Evolutionary conservation across 2,888 invertebrate species (phyloP), one percentile per base, ranked within the genome.

Genomic region (Ochlodes sylvanus): DNA sequence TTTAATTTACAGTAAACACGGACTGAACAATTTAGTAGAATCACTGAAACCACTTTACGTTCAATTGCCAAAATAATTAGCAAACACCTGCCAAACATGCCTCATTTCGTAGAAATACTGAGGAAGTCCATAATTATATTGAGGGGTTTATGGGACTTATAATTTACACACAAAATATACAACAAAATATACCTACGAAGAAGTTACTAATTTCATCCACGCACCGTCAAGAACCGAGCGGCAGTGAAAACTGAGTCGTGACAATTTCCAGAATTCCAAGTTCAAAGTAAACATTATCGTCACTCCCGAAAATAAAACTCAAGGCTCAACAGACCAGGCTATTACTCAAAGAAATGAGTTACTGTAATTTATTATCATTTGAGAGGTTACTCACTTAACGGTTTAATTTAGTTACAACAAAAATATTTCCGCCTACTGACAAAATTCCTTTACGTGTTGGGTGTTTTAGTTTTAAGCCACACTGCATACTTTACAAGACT

Each of bases 241-340:
- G 34, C 64, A 12, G 12, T 19, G 17, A 67, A 54, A 60, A 27
- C 38, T 61, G 60, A 2, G 21, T 42, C 52, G 19, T 55, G 60
- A 67, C 60, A 67, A 50, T 38, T 62, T 68, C 68, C 68, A 68
- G 62, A 68, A 50, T 50, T 47, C 62, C 68, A 62, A 56, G 47
- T 58, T 19, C 58, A 66, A 58, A 42, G 62, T 68, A 71, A 72
- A 72, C 69, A 70, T 50, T 60, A 44, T 70, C 62, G 74, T 75
- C 76, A 73, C 71, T 57, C 62, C 69, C 72, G 62, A 74, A 77
- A 78, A 78, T 78, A 78, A 74, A 72, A 21, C 56, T 56, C 65
- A 71, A 55, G 68, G 55, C 67, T 61, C 68, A 69, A 60, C 70
- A 63, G 69, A 72, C 55, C 65, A 70, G 75, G 72, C 73, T 63